phyloP scores from a whole-genome alignment of 2,888 invertebrate species.

The Lobophora halterata region DNA sequence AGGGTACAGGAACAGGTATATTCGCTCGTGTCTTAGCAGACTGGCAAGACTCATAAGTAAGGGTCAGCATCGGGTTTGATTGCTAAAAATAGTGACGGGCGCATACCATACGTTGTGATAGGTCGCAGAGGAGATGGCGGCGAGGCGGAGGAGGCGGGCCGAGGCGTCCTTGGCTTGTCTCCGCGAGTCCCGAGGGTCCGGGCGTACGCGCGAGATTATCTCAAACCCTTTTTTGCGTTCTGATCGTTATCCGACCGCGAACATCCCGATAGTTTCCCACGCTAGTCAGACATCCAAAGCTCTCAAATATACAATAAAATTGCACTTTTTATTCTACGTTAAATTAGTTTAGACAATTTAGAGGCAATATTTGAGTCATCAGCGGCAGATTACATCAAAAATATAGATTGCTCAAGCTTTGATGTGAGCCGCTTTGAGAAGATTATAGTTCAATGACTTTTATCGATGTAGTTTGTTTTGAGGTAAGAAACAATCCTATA shows the following conservation, averaged over 20 bases:
- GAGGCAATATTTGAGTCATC: conserved; percentile 27
- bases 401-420: conserved; percentile 26
- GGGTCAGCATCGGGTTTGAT: conserved; percentile 64
- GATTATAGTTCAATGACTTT: conserved; percentile 29
- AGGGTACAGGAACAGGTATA: no score
- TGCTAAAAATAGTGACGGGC: conserved; percentile 71
- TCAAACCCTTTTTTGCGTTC: conserved; percentile 75
- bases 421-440: conserved; percentile 25
- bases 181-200: conserved; percentile 28
- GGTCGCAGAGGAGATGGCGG: no score
- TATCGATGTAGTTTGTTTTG: conserved; percentile 9
- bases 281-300: conserved; percentile 58
- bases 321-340: conserved; percentile 61
- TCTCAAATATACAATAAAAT: conserved; percentile 62
- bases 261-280: conserved; percentile 71
- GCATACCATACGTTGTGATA: conserved; percentile 2
- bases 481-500: conserved; percentile 19
- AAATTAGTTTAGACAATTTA: conserved; percentile 50
- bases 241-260: conserved; percentile 75
- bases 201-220: conserved; percentile 60
- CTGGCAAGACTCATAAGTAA: no score
- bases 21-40: no score
- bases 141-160: conserved; percentile 40
- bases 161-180: conserved; percentile 64
- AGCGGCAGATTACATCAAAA: conserved; percentile 23